Conservation (phyloP, 2,113 vertebrate species). For the Hemichromis elongatus region DNA sequence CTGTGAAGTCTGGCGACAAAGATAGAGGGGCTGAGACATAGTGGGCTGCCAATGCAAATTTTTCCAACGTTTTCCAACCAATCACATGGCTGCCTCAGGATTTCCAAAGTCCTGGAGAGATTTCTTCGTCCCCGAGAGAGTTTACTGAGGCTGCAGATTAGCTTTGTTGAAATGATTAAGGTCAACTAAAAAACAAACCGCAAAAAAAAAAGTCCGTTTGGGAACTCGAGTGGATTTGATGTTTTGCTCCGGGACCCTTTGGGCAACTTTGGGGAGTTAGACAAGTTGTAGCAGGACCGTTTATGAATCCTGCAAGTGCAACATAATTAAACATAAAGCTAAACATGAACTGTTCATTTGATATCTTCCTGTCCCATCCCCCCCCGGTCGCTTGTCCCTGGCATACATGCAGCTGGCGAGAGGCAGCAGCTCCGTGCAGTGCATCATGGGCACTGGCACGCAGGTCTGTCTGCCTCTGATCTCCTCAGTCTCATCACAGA, state of each 20-base stretch:
- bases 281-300: neutral
- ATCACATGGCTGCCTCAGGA: neutral
- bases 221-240: neutral
- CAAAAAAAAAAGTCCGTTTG: neutral
- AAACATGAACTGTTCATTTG: neutral
- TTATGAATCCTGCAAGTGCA: neutral
- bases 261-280: neutral
- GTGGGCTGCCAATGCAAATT: neutral
- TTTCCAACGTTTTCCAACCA: neutral
- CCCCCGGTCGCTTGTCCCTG: neutral
- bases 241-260: neutral
- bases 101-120: neutral
- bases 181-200: neutral
- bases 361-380: neutral
- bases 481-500: slow-evolving; percentile 37
- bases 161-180: slow-evolving; percentile 2
- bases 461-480: slow-evolving; percentile 44
- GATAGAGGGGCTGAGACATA: neutral
- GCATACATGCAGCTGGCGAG: slow-evolving; percentile 39
- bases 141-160: neutral
- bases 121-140: neutral
- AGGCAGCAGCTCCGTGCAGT: neutral
- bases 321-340: neutral
- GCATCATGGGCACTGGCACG: slow-evolving; percentile 48
- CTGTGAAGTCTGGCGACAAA: neutral